Percentiles rank a stretch among this genome's conserved stretches.
These are phyloP conservation scores for Kryptolebias marmoratus DNA, from an alignment of 2,113 vertebrate genomes.

Conservation along the genomic window DNA sequence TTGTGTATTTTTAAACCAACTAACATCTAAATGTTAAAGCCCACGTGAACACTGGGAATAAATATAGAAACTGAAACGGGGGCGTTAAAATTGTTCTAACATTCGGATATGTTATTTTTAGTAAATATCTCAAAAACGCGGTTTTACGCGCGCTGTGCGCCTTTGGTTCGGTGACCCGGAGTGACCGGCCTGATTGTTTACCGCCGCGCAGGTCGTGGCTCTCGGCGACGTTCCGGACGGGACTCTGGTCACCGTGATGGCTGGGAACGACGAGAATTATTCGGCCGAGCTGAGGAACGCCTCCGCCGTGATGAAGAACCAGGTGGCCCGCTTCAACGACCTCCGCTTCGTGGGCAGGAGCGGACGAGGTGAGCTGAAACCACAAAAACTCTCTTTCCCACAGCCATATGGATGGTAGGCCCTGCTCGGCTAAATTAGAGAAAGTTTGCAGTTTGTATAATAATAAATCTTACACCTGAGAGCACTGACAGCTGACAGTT, in stretches of 20 bases:
- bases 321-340: slow-evolving; percentile 99
- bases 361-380: slow-evolving; percentile 89
- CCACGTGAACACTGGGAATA: too few relatives aligned
- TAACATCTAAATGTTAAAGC: too few relatives aligned
- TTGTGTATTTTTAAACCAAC: too few relatives aligned
- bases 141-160: slow-evolving; percentile 35
- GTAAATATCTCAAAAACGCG: slow-evolving; percentile 30
- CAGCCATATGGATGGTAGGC: background rate
- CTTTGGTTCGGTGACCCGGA: slow-evolving; percentile 47
- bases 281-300: slow-evolving; percentile 98
- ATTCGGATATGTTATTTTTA: background rate
- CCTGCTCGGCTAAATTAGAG: background rate
- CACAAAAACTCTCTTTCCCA: background rate
- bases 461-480: background rate
- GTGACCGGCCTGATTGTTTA: slow-evolving; percentile 44
- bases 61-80: too few relatives aligned
- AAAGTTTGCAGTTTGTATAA: background rate
- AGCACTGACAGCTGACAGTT: background rate
- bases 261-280: slow-evolving; percentile 99
- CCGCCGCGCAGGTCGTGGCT: slow-evolving; percentile 89
- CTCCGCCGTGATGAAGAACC: slow-evolving; percentile 99
- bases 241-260: slow-evolving; percentile 99
- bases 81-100: too few relatives aligned
- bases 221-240: slow-evolving; percentile 97
- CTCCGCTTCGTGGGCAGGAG: slow-evolving; percentile 98